These are phyloP conservation scores for Pseudachorutes palmiensis DNA, from an alignment of 1,140 invertebrate species.

Conservation along the genomic window DNA sequence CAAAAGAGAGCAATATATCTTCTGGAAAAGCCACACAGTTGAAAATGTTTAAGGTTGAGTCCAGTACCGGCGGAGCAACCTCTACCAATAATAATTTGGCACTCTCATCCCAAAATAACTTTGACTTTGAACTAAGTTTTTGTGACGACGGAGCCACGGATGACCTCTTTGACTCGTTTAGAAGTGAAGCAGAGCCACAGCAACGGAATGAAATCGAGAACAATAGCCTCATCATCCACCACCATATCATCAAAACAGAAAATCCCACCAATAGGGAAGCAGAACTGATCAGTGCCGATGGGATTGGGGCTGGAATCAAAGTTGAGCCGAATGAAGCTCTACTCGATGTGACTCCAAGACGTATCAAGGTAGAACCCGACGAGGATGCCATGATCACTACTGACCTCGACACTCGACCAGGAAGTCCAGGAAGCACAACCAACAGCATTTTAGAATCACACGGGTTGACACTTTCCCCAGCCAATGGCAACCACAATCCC, in stretches of 20 bases:
- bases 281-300: neutral
- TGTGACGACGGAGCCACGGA: conserved; percentile 38
- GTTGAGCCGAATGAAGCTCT: neutral
- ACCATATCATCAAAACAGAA: neutral
- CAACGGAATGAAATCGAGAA: conserved; percentile 1
- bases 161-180: conserved; percentile 36
- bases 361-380: conserved; percentile 20
- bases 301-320: neutral
- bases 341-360: neutral
- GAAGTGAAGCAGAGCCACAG: too few species aligned
- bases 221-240: neutral
- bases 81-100: conserved; percentile 2
- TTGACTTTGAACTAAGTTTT: conserved; percentile 37
- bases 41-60: conserved; percentile 38
- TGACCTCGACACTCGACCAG: neutral
- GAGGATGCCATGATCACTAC: conserved; percentile 8
- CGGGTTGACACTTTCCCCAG: neutral
- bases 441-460: conserved; percentile 11
- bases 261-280: neutral
- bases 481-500: conserved; percentile 3
- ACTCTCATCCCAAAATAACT: conserved; percentile 21
- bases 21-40: neutral
- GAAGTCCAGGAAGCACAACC: conserved; percentile 8
- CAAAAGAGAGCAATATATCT: too few species aligned
- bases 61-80: conserved; percentile 17